phyloP scores from a whole-genome alignment of 2,113 vertebrate genomes.

The Sinocyclocheilus maitianheensis region DNA sequence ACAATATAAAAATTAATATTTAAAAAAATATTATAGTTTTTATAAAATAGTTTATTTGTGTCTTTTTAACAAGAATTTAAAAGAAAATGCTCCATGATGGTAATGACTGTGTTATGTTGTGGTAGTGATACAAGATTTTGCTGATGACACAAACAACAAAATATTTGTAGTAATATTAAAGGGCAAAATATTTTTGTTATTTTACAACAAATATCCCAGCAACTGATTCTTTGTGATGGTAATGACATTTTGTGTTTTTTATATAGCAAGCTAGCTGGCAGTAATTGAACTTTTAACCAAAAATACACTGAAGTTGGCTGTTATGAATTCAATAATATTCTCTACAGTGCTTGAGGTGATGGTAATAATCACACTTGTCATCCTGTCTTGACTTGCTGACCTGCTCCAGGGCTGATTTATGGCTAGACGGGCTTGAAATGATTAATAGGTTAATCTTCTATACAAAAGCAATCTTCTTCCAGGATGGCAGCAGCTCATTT shows the following conservation, averaged over 20 bases:
- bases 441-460: background rate
- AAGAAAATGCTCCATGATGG: background rate
- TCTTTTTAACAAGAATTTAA: no score
- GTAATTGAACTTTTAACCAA: background rate
- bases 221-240: background rate
- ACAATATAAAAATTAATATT: no score
- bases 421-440: background rate
- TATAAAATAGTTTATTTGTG: background rate
- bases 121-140: background rate
- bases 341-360: background rate
- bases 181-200: background rate
- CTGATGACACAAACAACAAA: background rate
- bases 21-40: no score
- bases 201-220: background rate
- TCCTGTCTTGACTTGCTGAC: background rate
- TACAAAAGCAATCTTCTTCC: constrained; percentile 10
- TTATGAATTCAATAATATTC: background rate
- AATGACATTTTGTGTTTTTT: no score
- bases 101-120: background rate
- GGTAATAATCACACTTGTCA: background rate
- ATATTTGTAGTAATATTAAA: background rate
- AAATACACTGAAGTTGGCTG: background rate
- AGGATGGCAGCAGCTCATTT: constrained; percentile 18
- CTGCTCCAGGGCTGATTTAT: background rate
- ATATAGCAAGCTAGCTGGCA: background rate